phyloP scores from a whole-genome alignment of 2,888 invertebrate species.

The Biston stratarius region DNA sequence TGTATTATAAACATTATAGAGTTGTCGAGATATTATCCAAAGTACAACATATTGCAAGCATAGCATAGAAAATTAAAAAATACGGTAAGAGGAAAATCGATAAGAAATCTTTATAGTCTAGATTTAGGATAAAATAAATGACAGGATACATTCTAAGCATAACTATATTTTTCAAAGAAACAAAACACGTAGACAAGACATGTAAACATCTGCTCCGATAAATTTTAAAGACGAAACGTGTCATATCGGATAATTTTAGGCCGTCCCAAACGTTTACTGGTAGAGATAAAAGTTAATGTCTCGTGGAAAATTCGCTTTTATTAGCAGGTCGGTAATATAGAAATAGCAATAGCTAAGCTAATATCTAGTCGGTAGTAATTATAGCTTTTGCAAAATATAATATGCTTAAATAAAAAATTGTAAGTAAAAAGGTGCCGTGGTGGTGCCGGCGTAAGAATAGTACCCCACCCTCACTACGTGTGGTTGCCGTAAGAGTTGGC shows the following conservation, averaged over 20 bases:
- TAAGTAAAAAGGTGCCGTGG: too few species aligned
- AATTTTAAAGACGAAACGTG: slow-evolving; percentile 65
- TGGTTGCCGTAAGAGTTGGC: too few species aligned
- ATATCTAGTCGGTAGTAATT: too few species aligned
- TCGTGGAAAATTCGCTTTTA: slow-evolving; percentile 58
- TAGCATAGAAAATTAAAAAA: too few species aligned
- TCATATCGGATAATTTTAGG: slow-evolving; percentile 68
- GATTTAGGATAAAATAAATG: slow-evolving; percentile 1
- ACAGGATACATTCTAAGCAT: slow-evolving; percentile 20
- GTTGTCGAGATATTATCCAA: neutral
- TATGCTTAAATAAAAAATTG: too few species aligned
- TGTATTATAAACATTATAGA: neutral
- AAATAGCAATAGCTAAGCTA: too few species aligned
- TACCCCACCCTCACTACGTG: too few species aligned
- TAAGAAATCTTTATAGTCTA: neutral
- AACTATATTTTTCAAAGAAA: slow-evolving; percentile 33
- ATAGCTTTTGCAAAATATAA: neutral
- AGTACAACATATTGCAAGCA: neutral
- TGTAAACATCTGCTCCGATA: slow-evolving; percentile 60
- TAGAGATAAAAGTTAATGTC: slow-evolving; percentile 68
- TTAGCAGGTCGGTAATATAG: slow-evolving; percentile 41
- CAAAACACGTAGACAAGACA: slow-evolving; percentile 38
- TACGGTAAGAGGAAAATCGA: too few species aligned
- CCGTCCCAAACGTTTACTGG: slow-evolving; percentile 64
- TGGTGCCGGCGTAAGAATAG: too few species aligned